Evolutionary conservation across 92 coral and sea anemone species (phyloP).

Genomic region (Epizoanthus scotinus): DNA sequence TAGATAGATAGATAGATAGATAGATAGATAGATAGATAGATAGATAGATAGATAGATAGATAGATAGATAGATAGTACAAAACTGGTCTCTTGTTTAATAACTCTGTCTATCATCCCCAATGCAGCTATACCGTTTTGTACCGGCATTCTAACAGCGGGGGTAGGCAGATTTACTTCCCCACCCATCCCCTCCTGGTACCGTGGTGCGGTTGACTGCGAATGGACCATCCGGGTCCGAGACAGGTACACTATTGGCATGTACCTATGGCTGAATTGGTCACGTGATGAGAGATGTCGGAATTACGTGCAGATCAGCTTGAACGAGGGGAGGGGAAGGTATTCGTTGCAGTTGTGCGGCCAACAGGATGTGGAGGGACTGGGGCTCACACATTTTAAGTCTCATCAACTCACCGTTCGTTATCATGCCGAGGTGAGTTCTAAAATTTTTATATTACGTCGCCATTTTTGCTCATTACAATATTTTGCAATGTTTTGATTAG

Average conservation of each 20-base stretch:
- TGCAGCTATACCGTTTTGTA: constrained; percentile 74
- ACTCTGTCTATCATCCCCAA: neutral
- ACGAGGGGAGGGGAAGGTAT: constrained; percentile 53
- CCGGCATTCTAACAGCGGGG: constrained; percentile 54
- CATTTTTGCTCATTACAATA: too few relatives aligned
- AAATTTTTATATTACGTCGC: neutral
- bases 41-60: too few relatives aligned
- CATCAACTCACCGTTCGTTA: constrained; percentile 62
- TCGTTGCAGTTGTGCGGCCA: constrained; percentile 69
- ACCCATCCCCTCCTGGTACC: constrained; percentile 69
- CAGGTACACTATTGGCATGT: constrained; percentile 66
- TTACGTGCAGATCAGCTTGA: constrained; percentile 50
- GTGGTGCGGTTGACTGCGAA: constrained; percentile 73
- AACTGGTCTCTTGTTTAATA: neutral
- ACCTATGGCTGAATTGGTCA: constrained; percentile 69
- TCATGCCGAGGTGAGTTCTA: constrained; percentile 62
- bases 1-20: too few relatives aligned
- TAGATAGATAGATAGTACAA: too few relatives aligned
- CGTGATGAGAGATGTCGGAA: constrained; percentile 69
- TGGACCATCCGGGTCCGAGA: constrained; percentile 76
- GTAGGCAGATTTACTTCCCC: constrained; percentile 77
- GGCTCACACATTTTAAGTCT: constrained; percentile 57
- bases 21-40: too few relatives aligned
- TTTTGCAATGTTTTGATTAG: neutral
- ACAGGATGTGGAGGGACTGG: constrained; percentile 65